Evolutionary conservation across 2,797 vertebrate genomes (phyloP).

Genomic region (Ibycter americanus): DNA sequence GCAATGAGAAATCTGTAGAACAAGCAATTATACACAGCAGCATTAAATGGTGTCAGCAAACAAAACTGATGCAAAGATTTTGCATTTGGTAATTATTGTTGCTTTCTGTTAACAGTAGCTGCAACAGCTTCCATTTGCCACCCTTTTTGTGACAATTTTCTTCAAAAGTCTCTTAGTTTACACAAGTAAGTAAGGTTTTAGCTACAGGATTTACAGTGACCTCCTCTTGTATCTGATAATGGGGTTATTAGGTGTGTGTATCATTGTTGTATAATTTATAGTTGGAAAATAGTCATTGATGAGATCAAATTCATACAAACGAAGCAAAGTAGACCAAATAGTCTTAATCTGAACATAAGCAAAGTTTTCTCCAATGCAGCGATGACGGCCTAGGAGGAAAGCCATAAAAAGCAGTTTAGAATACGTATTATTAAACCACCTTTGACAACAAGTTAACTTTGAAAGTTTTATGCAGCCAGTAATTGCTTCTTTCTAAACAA

Average conservation of each 20-base stretch:
- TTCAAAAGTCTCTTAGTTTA: constrained; percentile 13
- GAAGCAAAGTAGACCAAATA: constrained; percentile 95
- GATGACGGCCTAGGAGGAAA: constrained; percentile 87
- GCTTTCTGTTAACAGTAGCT: background rate
- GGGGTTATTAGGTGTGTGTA: constrained; percentile 93
- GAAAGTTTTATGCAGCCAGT: background rate
- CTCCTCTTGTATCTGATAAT: constrained; percentile 90
- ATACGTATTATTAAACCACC: background rate
- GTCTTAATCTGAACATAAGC: constrained; percentile 98
- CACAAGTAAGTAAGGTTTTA: background rate
- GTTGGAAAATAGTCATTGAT: constrained; percentile 90
- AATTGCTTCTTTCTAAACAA: background rate
- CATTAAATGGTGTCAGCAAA: background rate
- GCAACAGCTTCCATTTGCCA: background rate
- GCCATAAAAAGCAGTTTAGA: background rate
- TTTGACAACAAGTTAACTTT: background rate
- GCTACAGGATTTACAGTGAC: constrained; percentile 59
- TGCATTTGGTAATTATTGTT: background rate
- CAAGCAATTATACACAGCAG: background rate
- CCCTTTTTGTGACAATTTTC: background rate
- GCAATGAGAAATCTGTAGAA: background rate
- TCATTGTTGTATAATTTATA: constrained; percentile 98
- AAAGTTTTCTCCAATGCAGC: constrained; percentile 98
- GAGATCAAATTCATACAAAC: constrained; percentile 91
- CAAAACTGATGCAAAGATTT: background rate